phyloP scores from a whole-genome alignment of 2,888 invertebrate genomes.

The Pachycephus smyrnensis region DNA sequence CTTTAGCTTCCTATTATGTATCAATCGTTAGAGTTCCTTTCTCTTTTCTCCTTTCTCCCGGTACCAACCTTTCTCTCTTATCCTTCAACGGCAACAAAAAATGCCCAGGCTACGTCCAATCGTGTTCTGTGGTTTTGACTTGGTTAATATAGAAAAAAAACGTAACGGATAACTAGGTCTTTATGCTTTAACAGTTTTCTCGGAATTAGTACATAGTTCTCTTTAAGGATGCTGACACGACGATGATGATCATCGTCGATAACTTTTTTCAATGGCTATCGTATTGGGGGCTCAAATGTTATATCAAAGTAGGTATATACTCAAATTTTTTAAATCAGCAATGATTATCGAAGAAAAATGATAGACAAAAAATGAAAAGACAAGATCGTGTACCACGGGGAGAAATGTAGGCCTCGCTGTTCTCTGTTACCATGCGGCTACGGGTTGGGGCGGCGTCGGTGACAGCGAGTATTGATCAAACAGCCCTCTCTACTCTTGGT shows the following conservation, averaged over 20 bases:
- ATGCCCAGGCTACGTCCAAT: neutral
- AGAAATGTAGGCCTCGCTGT: conserved; percentile 3
- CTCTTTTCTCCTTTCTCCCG: neutral
- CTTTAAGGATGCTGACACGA: neutral
- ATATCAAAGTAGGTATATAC: too few relatives aligned
- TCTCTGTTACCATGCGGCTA: conserved; percentile 7
- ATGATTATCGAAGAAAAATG: neutral
- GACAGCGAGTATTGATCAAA: conserved; percentile 58
- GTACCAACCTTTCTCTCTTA: neutral
- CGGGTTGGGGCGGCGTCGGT: conserved; percentile 32
- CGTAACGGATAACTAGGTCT: neutral
- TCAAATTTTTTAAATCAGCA: too few relatives aligned
- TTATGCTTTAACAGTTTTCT: neutral
- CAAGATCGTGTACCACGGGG: neutral
- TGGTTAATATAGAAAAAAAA: neutral
- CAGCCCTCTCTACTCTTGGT: conserved; percentile 31
- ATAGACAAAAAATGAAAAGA: neutral
- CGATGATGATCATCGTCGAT: neutral
- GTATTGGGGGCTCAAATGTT: too few relatives aligned
- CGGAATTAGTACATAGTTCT: neutral
- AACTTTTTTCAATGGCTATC: too few relatives aligned
- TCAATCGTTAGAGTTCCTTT: neutral
- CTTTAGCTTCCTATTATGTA: neutral
- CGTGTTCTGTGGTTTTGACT: neutral
- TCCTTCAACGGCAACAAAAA: neutral